Evolutionary conservation across 2,888 invertebrate genomes (phyloP), one percentile per base, ranked within the genome.

Genomic region (Drosophila borealis): DNA sequence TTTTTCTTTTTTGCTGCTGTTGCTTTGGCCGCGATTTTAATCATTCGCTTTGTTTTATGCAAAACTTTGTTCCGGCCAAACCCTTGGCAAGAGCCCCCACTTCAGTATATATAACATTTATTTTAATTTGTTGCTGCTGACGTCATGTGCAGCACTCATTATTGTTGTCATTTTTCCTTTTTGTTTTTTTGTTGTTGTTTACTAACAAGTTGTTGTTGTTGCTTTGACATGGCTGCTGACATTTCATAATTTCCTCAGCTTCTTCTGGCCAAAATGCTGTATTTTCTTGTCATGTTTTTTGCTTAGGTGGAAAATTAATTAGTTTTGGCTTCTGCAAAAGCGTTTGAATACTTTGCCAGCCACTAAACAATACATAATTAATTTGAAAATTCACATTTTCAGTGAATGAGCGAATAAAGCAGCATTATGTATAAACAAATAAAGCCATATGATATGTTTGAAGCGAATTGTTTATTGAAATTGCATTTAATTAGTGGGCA

Each of bases 231-330:
- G 61, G 49, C 53, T 61, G 77, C 78, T 76, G 79, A 78, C 74
- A 78, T 67, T 74, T 74, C 67, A 70, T 62, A 67, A 67, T 67
- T 77, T 70, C 53, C 57, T 37, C 50, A 13, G 50, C 44, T 66
- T 51, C 36, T 19, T 51, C 59, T 50, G 45, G 49, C 41, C 34
- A 56, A 63, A 63, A 34, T 48, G 39, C 34, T 49, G 49, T 69
- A 41, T 68, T 71, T 50, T 66, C 66, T 71, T 76, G 60, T 68
- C 82, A 72, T 74, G 74, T 82, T 78, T 71, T 61, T 37, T 25
- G 72, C 53, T 74, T 74, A 64, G 82, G 85, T 85, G 77, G 70
- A 74, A 72, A 77, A 75, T 70, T 72, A 78, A 74, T 79, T 75
- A 73, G 65, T 70, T 70, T 71, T 69, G 64, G 71, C 65, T 51